These are phyloP conservation scores for Acanthosepion esculentum DNA, from an alignment of 2,888 invertebrate genomes.

Conservation along the genomic window DNA sequence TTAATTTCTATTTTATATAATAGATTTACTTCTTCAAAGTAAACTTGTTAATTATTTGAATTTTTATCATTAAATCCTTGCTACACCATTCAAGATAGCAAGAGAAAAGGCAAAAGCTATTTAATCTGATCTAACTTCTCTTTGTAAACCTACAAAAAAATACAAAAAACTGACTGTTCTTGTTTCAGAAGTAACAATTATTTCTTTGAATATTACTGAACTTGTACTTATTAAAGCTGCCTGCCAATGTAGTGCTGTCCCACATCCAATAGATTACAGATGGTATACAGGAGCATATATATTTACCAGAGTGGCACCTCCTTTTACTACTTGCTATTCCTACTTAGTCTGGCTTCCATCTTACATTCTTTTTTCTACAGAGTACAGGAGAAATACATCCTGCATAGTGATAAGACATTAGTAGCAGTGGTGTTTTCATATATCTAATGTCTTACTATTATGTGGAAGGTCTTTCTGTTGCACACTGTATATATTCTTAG, in stretches of 20 bases:
- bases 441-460: too few relatives aligned
- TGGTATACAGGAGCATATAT: neutral
- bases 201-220: neutral
- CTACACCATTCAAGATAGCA: neutral
- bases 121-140: neutral
- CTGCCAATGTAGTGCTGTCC: neutral
- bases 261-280: conserved; percentile 9
- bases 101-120: neutral
- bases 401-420: too few relatives aligned
- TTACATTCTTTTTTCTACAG: too few relatives aligned
- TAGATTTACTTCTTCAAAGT: neutral
- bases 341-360: too few relatives aligned
- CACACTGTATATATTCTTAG: too few relatives aligned
- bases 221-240: neutral
- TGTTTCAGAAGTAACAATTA: neutral
- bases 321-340: too few relatives aligned
- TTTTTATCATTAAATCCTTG: neutral
- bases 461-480: too few relatives aligned
- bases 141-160: too few relatives aligned
- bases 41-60: neutral
- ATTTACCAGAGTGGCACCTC: too few relatives aligned
- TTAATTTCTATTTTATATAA: neutral
- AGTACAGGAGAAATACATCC: too few relatives aligned
- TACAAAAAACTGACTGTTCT: neutral
- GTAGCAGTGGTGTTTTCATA: too few relatives aligned